Evolutionary conservation across 2,113 vertebrate species (phyloP), one percentile per base, ranked within the genome.

Genomic region (Nibea albiflora): DNA sequence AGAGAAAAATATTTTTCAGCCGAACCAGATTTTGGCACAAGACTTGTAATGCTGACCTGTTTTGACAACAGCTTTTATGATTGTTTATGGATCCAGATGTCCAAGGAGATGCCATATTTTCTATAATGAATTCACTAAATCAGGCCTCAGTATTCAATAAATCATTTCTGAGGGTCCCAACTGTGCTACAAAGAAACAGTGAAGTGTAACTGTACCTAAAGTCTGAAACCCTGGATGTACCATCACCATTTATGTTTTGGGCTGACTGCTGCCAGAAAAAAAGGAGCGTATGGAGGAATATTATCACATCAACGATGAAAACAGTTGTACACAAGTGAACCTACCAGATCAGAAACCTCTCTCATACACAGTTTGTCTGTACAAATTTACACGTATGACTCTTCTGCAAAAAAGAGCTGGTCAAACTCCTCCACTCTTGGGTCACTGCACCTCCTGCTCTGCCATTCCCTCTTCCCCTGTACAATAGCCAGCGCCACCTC

Each of bases 361-460:
- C 26, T 60, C 11, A 47, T 44, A 50, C 63, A 74, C 82, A 84
- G 19, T 61, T n/a, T 20, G 22, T 61, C 44, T 71, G 19, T 79
- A 85, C 85, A 84, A 47, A 73, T 78, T 89, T 78, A 93, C 79
- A 94, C 74, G 0, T 95, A 96, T 12, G 94, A 95, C 86, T 96
- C 95, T 78, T 95, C 95, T 1, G 91, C 92, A 80, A 96, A 96
- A 88, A 96, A 93, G 73, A 95, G 95, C 93, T 96, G 93, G 82
- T 96, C 95, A 64, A 95, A 95, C 80, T 96, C 94, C 78, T 96
- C 95, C 90, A 94, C 92, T 53, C 88, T 93, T 4, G 95, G 95
- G 91, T 94, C 93, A 61, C 88, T 95, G 92, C 92, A 96, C 56
- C 89, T 83, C 80, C 94, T 86, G 86, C 85, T 94, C 88, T 93